A percentile compares a stretch with the other conserved stretches of the same genome.
Conservation (phyloP, 2,888 invertebrate species). For the Orthosia gothica region DNA sequence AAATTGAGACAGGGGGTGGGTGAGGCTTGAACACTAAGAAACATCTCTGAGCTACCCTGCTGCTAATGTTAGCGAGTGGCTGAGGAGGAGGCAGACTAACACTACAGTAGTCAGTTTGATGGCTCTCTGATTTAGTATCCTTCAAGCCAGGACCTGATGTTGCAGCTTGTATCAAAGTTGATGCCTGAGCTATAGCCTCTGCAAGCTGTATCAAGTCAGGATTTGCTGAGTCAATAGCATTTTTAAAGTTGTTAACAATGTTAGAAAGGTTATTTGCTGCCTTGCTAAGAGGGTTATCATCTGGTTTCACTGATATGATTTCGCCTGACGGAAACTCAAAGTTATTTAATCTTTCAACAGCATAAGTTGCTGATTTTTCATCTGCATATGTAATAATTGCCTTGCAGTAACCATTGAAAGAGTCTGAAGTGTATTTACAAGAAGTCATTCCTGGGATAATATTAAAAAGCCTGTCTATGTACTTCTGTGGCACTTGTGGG, state of each 20-base stretch:
- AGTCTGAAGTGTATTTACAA: slow-evolving; percentile 88
- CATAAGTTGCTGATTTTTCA: slow-evolving; percentile 90
- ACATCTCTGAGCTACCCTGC: slow-evolving; percentile 93
- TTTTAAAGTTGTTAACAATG: slow-evolving; percentile 85
- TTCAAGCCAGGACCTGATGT: slow-evolving; percentile 70
- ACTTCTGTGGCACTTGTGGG: slow-evolving; percentile 94
- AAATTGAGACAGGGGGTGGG: slow-evolving; percentile 94
- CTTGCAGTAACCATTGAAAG: slow-evolving; percentile 87
- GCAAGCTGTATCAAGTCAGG: slow-evolving; percentile 93
- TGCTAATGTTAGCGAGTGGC: slow-evolving; percentile 92
- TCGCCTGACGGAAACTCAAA: slow-evolving; percentile 98
- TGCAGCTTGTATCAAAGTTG: slow-evolving; percentile 94
- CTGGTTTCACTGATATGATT: slow-evolving; percentile 94
- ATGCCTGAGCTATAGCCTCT: slow-evolving; percentile 95
- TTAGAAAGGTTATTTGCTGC: slow-evolving; percentile 83
- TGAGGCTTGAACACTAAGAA: slow-evolving; percentile 93
- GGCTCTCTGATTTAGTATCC: slow-evolving; percentile 66
- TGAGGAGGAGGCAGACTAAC: slow-evolving; percentile 94
- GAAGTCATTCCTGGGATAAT: slow-evolving; percentile 93
- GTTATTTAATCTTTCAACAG: slow-evolving; percentile 96
- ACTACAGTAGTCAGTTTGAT: slow-evolving; percentile 89
- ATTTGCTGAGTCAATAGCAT: slow-evolving; percentile 78
- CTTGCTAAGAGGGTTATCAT: slow-evolving; percentile 85
- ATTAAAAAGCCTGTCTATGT: slow-evolving; percentile 96
- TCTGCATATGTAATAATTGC: slow-evolving; percentile 83